phyloP scores from a whole-genome alignment of 2,888 invertebrate genomes.

The Ectropis crepuscularia region DNA sequence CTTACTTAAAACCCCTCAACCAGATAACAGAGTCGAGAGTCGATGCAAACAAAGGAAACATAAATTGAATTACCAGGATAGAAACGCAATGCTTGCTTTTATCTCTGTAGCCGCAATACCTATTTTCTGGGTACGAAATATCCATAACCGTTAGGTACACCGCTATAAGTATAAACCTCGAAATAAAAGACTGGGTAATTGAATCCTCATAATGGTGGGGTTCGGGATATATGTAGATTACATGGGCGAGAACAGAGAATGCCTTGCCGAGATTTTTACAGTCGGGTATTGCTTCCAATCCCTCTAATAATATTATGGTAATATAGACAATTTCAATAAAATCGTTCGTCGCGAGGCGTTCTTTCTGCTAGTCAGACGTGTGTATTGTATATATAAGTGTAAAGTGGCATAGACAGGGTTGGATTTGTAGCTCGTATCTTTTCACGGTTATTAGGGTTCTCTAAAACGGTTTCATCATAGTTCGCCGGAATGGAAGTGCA shows the following conservation, averaged over 20 bases:
- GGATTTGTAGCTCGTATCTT: conserved; percentile 75
- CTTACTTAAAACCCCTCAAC: conserved; percentile 9
- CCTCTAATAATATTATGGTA: conserved; percentile 83
- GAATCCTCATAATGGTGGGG: conserved; percentile 68
- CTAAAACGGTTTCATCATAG: conserved; percentile 29
- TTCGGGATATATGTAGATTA: conserved; percentile 69
- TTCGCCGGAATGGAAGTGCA: conserved; percentile 21
- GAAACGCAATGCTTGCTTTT: conserved; percentile 51
- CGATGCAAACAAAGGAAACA: conserved; percentile 26
- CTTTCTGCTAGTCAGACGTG: conserved; percentile 44
- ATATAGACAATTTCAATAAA: conserved; percentile 83
- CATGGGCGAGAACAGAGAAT: conserved; percentile 65
- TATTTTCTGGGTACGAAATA: conserved; percentile 52
- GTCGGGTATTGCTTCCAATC: conserved; percentile 79
- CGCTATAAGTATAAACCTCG: conserved; percentile 62
- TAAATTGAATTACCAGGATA: conserved; percentile 38
- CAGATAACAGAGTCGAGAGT: conserved; percentile 12
- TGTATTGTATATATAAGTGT: conserved; percentile 36
- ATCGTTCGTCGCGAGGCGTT: conserved; percentile 72
- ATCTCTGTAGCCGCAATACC: conserved; percentile 49
- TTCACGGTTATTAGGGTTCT: conserved; percentile 53
- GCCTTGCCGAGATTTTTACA: conserved; percentile 77
- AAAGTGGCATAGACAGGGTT: conserved; percentile 56
- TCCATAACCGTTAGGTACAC: conserved; percentile 57
- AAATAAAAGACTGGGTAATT: conserved; percentile 71